Evolutionary conservation across 2,113 vertebrate species (phyloP), one percentile per base, ranked within the genome.

Genomic region (Maylandia zebra): DNA sequence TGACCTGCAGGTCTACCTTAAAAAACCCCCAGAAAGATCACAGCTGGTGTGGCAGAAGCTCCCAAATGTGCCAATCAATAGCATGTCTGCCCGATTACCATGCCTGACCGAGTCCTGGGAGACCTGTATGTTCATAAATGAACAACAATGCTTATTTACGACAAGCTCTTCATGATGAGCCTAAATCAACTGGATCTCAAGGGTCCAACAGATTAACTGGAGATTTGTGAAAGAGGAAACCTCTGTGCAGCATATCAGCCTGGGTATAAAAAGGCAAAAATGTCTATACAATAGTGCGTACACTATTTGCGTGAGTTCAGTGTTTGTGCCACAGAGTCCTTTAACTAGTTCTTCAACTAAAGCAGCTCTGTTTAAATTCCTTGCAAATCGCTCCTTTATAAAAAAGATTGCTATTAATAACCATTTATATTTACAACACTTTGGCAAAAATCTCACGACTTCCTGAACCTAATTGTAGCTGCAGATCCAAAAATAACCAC

Each of bases 41-140:
- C 93, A 95, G 94, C 93, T 92, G 92, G 84, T 81, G 83, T 7
- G 81, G 83, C 82, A 16, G 91, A 78, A 83, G 84, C 89, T 87
- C 64, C 86, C 76, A 90, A 93, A 92, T 85, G 89, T 94, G 94
- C 90, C 94, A 91, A 87, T 95, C 95, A 91, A 95, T 95, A 92
- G 24, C 52, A 56, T 69, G 87, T 88, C 90, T 79, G 4, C 11
- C 81, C 82, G 85, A 93, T 92, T 91, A 82, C 30, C 52, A 85
- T 82, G 61, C 89, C 81, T 92, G 88, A 93, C 85, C 50, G 87
- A 76, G 81, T 74, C 90, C 89, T 85, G 81, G 84, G 87, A 83
- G 85, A 86, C 56, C 64, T 4, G 24, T 1, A 36, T 50, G 61
- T 84, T 86, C 82, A 76, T 16, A 83, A 86, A 88, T 55, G 84